These are phyloP conservation scores for Listronotus oregonensis DNA, from an alignment of 1,140 invertebrate genomes.

Conservation along the genomic window DNA sequence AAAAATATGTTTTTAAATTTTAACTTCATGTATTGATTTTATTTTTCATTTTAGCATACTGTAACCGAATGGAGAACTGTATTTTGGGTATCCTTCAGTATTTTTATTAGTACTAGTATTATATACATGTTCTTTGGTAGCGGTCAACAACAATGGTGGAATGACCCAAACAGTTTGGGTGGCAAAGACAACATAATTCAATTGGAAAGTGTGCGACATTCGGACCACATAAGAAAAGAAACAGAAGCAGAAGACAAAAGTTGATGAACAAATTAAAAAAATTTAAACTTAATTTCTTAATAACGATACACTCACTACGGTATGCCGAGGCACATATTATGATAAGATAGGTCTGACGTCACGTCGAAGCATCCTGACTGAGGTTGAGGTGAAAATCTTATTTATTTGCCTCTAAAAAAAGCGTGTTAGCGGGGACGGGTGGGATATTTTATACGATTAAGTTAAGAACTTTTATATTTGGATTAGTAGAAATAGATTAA, in stretches of 20 bases:
- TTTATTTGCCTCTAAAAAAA: too few relatives aligned
- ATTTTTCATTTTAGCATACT: conserved; percentile 64
- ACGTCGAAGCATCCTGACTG: too few relatives aligned
- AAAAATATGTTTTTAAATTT: background rate
- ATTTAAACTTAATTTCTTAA: too few relatives aligned
- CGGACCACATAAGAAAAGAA: background rate
- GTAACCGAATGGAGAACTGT: conserved; percentile 78
- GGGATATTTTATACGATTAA: too few relatives aligned
- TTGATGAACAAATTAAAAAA: too few relatives aligned
- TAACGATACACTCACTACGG: too few relatives aligned
- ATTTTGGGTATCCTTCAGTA: conserved; percentile 78
- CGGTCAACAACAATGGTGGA: conserved; percentile 75
- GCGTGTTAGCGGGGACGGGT: too few relatives aligned
- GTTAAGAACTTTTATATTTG: too few relatives aligned
- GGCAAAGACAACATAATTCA: conserved; percentile 1
- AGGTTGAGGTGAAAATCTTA: too few relatives aligned
- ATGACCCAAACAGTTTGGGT: conserved; percentile 43
- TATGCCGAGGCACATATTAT: too few relatives aligned
- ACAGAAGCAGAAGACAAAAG: background rate
- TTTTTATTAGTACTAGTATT: conserved; percentile 74
- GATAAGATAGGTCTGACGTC: too few relatives aligned
- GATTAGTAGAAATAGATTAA: too few relatives aligned
- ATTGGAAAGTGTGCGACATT: conserved; percentile 1
- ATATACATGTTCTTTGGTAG: conserved; percentile 75
- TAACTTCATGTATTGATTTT: background rate